Conservation (phyloP, 2,888 invertebrate genomes). For the Corythucha ciliata region DNA sequence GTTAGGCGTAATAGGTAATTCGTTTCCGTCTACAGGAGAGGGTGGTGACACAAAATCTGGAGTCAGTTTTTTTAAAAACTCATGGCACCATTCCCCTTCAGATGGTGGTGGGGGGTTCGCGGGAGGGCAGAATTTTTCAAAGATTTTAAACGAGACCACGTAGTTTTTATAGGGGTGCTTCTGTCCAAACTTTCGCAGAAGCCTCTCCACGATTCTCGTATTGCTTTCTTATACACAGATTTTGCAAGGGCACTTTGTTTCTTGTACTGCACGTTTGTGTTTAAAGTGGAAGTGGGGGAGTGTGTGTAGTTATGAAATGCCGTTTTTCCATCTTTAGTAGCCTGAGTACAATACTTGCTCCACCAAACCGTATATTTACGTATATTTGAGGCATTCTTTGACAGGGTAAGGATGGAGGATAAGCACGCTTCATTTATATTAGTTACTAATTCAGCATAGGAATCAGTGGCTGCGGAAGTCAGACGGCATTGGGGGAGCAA, state of each 20-base stretch:
- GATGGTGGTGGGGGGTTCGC: not conserved
- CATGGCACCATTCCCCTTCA: not conserved
- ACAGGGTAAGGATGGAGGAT: too few relatives aligned
- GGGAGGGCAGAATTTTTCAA: not conserved
- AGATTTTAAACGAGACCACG: not conserved
- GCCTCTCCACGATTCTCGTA: not conserved
- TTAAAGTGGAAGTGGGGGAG: not conserved
- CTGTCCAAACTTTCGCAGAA: conserved; percentile 3
- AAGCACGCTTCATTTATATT: too few relatives aligned
- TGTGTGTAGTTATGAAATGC: not conserved
- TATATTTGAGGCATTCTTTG: too few relatives aligned
- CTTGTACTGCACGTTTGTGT: not conserved
- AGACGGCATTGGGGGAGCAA: too few relatives aligned
- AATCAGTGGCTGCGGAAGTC: too few relatives aligned
- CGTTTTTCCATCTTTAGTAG: not conserved
- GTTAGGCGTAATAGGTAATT: too few relatives aligned
- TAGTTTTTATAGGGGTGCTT: not conserved
- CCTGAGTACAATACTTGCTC: not conserved
- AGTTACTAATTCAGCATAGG: too few relatives aligned
- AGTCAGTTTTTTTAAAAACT: conserved; percentile 1
- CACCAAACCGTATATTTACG: too few relatives aligned
- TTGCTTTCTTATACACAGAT: not conserved
- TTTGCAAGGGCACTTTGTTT: not conserved
- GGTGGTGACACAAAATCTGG: not conserved
- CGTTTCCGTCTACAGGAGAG: too few relatives aligned